Evolutionary conservation across 2,888 invertebrate species (phyloP).

Genomic region (Hofmannophila pseudospretella): DNA sequence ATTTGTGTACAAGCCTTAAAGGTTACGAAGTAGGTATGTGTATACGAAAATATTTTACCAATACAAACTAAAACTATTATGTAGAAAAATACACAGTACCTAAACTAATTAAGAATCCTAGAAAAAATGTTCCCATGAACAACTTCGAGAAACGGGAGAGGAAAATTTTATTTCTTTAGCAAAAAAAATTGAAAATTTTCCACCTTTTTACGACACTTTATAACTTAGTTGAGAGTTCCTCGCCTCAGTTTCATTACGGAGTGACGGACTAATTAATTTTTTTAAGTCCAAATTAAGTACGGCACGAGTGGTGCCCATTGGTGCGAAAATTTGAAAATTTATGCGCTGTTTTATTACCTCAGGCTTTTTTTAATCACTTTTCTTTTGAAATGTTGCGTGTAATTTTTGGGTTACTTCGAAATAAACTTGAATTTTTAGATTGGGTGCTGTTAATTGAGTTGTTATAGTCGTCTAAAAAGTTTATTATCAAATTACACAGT

Average conservation of each 20-base stretch:
- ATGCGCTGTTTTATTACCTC: constrained; percentile 56
- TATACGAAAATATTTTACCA: no score
- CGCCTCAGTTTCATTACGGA: constrained; percentile 42
- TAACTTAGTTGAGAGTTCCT: constrained; percentile 21
- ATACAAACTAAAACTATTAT: no score
- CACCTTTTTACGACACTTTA: constrained; percentile 32
- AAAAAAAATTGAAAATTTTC: constrained; percentile 20
- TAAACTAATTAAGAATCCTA: no score
- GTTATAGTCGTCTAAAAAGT: no score
- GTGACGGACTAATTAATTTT: constrained; percentile 65
- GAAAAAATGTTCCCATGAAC: no score
- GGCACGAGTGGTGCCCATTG: constrained; percentile 43
- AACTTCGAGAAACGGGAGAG: no score
- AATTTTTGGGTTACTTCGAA: background rate
- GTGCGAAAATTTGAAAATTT: constrained; percentile 64
- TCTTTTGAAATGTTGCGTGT: constrained; percentile 27
- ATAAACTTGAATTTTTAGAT: background rate
- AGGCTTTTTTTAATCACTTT: constrained; percentile 52
- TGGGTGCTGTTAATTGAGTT: no score
- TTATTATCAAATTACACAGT: no score
- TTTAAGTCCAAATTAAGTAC: constrained; percentile 49
- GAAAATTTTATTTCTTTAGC: background rate
- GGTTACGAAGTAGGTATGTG: no score
- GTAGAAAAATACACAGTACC: no score
- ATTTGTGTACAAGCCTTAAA: no score